Evolutionary conservation across 2,888 invertebrate species (phyloP), one percentile per base, ranked within the genome.

Genomic region (Nasonovia ribisnigri): DNA sequence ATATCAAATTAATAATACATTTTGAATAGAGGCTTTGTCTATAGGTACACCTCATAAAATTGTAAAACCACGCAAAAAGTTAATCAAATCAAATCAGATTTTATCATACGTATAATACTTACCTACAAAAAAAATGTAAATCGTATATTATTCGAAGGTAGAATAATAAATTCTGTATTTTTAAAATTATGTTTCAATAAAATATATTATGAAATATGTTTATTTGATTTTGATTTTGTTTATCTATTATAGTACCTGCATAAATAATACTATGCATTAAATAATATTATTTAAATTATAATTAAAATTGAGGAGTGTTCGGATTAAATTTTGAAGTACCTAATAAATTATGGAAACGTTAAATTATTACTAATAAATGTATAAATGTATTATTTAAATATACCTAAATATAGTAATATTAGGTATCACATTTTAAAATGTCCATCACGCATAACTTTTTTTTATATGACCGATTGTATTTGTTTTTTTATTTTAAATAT

Each of bases 21-120:
- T 77, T 77, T 77, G 77, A 77, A 20, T 24, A 20, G 36, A 77
- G 36, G 36, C 77, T 77, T 77, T 77, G 36, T 77, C 20, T 20
- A 36, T 36, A 51, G 54, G 26, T 26, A 20, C 20, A 77, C 20
- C 36, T 77, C 77, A 36, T 77, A 36, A 13, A 77, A 77, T 77
- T 36, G 16, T 36, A 36, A 36, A 36, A 36, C 77, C 36, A 20
- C 20, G 16, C 1, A 0, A 5, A n/a, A 67, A 67, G 67, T 67
- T 67, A n/a, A 67, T n/a, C 67, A 67, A 67, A 67, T 67, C 13
- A 67, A 67, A n/a, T 67, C n/a, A 67, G n/a, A n/a, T 67, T 67
- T n/a, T 67, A 67, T n/a, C n/a, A 60, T 29, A 60, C 29, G 13
- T 57, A 54, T 46, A 46, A 46, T 46, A 46, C 46, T 0, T 54